Evolutionary conservation across 2,888 invertebrate genomes (phyloP).

Genomic region (Bugulina stolonifera): DNA sequence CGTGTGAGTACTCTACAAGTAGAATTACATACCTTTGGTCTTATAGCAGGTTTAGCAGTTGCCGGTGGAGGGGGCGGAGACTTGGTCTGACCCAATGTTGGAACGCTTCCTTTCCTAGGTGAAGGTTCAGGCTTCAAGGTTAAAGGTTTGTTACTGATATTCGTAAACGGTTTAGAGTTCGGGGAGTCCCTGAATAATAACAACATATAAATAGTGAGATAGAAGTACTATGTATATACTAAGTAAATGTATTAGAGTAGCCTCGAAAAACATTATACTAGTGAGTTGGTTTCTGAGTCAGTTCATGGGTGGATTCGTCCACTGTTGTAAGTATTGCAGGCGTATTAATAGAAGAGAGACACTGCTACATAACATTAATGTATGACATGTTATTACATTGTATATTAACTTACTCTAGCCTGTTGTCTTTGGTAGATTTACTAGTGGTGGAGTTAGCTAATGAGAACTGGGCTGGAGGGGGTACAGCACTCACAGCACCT

Average conservation of each 20-base stretch:
- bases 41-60: background rate
- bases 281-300: no score
- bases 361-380: no score
- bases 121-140: constrained; percentile 5
- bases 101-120: constrained; percentile 4
- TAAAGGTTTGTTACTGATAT: background rate
- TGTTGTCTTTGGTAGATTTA: background rate
- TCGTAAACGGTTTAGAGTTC: background rate
- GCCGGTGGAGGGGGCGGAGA: background rate
- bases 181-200: background rate
- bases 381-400: no score
- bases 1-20: no score
- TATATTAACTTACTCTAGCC: background rate
- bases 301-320: no score
- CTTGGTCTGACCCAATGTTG: background rate
- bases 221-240: no score
- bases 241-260: no score
- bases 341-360: no score
- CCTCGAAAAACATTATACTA: no score
- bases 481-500: background rate
- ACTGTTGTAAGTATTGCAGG: no score
- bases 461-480: background rate
- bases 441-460: background rate
- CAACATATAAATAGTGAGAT: no score
- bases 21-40: constrained; percentile 14